Evolutionary conservation across 2,888 invertebrate genomes (phyloP), one percentile per base, ranked within the genome.

Genomic region (Acrobasis suavella): DNA sequence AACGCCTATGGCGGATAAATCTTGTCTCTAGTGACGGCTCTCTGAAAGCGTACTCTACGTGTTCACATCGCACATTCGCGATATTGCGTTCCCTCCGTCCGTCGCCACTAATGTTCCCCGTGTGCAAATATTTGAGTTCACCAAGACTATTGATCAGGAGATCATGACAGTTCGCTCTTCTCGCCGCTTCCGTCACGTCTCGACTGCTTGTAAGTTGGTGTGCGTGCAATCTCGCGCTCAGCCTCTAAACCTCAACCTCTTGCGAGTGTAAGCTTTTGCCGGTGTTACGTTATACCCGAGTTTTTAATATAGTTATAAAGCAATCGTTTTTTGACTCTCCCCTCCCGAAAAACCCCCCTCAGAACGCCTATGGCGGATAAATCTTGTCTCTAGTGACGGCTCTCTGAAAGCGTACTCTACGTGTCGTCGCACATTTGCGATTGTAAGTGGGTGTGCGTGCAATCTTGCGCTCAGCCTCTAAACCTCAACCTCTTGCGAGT

Each of bases 111-210:
- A 89, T 89, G 89, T 86, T 80, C 83, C 74, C 67, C 78, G 81
- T 85, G 90, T 84, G 89, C 87, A 90, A 91, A 91, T 90, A 90
- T 91, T 91, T 86, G 88, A 86, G 78, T 76, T 81, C 73, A 78
- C 70, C 80, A 82, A 86, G 86, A 82, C 86, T 89, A 91, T 91
- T 86, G 91, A 91, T 91, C 90, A 85, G 22, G 76, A 73, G 87
- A 87, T 89, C 87, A 85, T 80, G 84, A 78, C 81, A 77, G 78
- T 76, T 78, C 78, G 74, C 82, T 74, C 82, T 83, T 72, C 76
- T 72, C 76, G 69, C 69, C 68, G 82, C 86, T 86, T 84, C 87
- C 86, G 87, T 83, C 91, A 88, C 90, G 89, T 88, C 80, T 87
- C 79, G 79, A 91, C 88, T 71, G 82, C 83, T 82, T 86, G 90